Evolutionary conservation across 2,888 invertebrate genomes (phyloP).

Genomic region (Ormyrus nitidulus): DNA sequence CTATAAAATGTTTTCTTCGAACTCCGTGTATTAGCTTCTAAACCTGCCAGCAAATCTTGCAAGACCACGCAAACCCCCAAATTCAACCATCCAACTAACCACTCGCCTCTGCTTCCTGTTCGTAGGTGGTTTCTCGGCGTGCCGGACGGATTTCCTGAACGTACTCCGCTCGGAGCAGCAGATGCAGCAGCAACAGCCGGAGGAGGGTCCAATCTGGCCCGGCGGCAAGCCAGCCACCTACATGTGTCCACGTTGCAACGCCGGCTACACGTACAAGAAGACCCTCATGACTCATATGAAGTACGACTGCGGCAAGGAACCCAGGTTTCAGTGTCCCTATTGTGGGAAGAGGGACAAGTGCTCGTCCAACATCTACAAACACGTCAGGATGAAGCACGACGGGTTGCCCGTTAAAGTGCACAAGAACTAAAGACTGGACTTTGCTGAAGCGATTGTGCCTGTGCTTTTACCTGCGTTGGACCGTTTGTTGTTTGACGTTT

Average conservation of each 20-base stretch:
- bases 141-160: slow-evolving; percentile 63
- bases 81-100: slow-evolving; percentile 19
- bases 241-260: slow-evolving; percentile 74
- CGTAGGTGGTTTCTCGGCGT: slow-evolving; percentile 54
- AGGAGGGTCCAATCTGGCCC: slow-evolving; percentile 66
- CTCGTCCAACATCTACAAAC: slow-evolving; percentile 73
- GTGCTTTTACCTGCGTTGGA: not conserved
- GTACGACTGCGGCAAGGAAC: slow-evolving; percentile 76
- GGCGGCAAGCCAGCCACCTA: slow-evolving; percentile 66
- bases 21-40: slow-evolving; percentile 1
- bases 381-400: slow-evolving; percentile 70
- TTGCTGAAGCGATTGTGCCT: not conserved
- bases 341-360: slow-evolving; percentile 79
- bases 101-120: slow-evolving; percentile 21
- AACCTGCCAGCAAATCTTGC: slow-evolving; percentile 7
- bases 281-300: slow-evolving; percentile 75
- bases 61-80: not conserved
- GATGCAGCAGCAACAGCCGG: slow-evolving; percentile 53
- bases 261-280: slow-evolving; percentile 73
- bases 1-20: not conserved
- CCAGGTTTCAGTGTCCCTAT: slow-evolving; percentile 75
- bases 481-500: no score
- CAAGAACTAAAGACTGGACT: slow-evolving; percentile 59
- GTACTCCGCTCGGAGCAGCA: slow-evolving; percentile 58
- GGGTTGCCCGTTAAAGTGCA: slow-evolving; percentile 71